Evolutionary conservation across 2,113 vertebrate species (phyloP).

Genomic region (Trachemys scripta): DNA sequence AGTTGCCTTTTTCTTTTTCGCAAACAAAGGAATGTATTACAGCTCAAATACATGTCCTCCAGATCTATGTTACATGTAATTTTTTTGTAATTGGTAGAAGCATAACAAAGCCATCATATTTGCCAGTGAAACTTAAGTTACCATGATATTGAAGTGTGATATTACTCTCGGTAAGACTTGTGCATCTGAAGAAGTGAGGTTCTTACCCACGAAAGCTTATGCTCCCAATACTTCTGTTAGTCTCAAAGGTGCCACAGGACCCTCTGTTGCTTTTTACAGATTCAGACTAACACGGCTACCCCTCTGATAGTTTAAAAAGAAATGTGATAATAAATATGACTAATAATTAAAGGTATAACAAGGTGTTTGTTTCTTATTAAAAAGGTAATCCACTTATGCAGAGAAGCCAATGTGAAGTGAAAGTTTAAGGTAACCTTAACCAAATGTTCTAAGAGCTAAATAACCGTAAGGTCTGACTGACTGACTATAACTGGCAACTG

Average conservation of each 20-base stretch:
- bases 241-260: too few relatives aligned
- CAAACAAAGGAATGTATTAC: conserved; percentile 1
- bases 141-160: conserved; percentile 72
- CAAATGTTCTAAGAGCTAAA: background rate
- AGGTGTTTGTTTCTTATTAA: background rate
- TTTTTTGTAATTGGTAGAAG: conserved; percentile 71
- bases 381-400: background rate
- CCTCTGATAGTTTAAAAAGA: background rate
- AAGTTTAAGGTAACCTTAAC: background rate
- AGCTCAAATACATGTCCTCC: conserved; percentile 43
- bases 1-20: conserved; percentile 22
- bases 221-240: too few relatives aligned
- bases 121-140: conserved; percentile 69
- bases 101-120: conserved; percentile 70
- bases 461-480: background rate
- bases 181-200: background rate
- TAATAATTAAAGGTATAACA: background rate
- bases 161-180: conserved; percentile 41
- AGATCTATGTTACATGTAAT: conserved; percentile 68
- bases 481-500: background rate
- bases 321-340: background rate
- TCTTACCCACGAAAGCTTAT: too few relatives aligned
- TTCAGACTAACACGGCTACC: too few relatives aligned
- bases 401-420: background rate
- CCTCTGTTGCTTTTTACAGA: too few relatives aligned